Evolutionary conservation across 2,888 invertebrate species (phyloP).

Genomic region (Leucophenga montana): DNA sequence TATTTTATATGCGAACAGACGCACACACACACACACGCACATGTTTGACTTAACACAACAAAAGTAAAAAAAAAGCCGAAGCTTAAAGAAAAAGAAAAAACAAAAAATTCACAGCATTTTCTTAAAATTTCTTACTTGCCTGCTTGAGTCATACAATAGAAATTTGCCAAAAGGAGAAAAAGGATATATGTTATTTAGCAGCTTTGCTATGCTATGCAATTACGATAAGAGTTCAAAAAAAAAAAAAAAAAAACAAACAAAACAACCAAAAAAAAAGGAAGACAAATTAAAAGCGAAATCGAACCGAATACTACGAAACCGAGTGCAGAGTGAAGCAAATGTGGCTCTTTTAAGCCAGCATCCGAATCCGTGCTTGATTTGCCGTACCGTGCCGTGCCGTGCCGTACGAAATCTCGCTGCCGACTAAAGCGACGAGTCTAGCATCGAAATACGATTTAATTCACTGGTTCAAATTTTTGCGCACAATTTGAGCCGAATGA

Average conservation of each 20-base stretch:
- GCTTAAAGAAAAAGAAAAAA: slow-evolving; percentile 28
- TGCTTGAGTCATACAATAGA: too few relatives aligned
- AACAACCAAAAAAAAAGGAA: slow-evolving; percentile 30
- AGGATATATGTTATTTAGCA: not conserved
- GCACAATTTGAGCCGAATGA: not conserved
- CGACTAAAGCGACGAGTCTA: slow-evolving; percentile 45
- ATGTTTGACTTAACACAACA: slow-evolving; percentile 21
- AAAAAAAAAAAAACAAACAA: slow-evolving; percentile 31
- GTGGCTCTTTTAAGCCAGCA: too few relatives aligned
- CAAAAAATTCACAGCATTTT: slow-evolving; percentile 32
- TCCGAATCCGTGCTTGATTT: slow-evolving; percentile 32
- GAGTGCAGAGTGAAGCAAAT: too few relatives aligned
- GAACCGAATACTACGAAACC: not conserved
- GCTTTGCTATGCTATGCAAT: not conserved
- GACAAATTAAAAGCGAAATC: slow-evolving; percentile 29
- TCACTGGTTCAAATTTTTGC: too few relatives aligned
- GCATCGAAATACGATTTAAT: not conserved
- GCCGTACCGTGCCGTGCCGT: slow-evolving; percentile 19
- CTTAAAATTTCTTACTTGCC: too few relatives aligned
- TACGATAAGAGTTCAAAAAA: slow-evolving; percentile 28
- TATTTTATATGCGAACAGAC: not conserved
- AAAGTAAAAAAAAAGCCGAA: slow-evolving; percentile 26
- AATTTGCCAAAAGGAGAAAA: not conserved
- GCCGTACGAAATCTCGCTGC: slow-evolving; percentile 51
- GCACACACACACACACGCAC: slow-evolving; percentile 23